Base-by-base conservation (phyloP, 2,888 invertebrate species). In the Meteorus colon region DNA sequence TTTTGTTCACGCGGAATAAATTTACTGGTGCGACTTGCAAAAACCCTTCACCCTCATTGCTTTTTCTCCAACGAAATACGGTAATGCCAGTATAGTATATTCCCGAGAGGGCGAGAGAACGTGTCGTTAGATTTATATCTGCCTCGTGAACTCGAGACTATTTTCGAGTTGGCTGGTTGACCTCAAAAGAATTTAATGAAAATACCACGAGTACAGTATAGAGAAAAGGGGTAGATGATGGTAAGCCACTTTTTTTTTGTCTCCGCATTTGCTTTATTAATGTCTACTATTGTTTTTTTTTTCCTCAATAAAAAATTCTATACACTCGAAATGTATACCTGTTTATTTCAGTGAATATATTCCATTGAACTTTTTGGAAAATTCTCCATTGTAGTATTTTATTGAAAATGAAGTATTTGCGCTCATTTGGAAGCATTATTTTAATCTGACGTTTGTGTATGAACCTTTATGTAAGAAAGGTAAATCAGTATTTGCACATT, bases 151-250 rank as follows among this genome's bases (percentile, higher is more conserved):
- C 81, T 78, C 82, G 84, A 84, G 84, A 85, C 84, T 85, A 84
- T 85, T 85, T 84, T 82, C 81, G 79, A 81, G 79, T 72, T 73
- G 34, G 37, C 45, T 70, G 66, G 60, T 51, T 81, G 81, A 84
- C 85, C 86, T 85, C 86, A 83, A 83, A 85, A 85, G 86, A 86
- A 86, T 86, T 86, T 86, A 86, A 86, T 86, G 84, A 85, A 86
- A 86, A 86, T 86, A 86, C 86, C 85, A 81, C 79, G n/a, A 37
- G 51, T 16, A 29, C 65, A 37, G 31, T 68, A 59, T 60, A 41
- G 34, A 48, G 41, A 41, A 63, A 62, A 76, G 55, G 45, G 67
- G 74, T 76, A 70, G 68, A 75, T 63, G 55, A 77, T 74, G 77
- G 74, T 76, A 68, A 76, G 76, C 72, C 62, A 72, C 72, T 71